Percentiles rank a stretch among this genome's conserved stretches.
These are phyloP conservation scores for Eleutherodactylus coqui DNA, from an alignment of 2,797 vertebrate genomes.

Conservation along the genomic window DNA sequence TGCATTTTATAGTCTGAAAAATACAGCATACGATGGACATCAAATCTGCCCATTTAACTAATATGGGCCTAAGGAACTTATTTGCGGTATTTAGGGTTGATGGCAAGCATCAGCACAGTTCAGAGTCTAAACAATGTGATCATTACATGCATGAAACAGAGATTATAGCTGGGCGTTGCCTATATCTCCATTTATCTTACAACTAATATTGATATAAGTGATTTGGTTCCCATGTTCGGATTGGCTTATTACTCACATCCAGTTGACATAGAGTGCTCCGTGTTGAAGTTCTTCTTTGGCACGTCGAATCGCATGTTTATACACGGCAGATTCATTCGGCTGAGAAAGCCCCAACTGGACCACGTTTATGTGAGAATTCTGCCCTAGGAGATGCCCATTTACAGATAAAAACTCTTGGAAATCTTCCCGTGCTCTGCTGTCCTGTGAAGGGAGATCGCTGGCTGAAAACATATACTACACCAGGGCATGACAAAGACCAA, in stretches of 20 bases:
- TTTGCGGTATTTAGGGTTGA: too few relatives aligned
- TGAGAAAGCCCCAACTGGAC: conserved; percentile 93
- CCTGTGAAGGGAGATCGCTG: conserved; percentile 74
- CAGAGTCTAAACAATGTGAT: too few relatives aligned
- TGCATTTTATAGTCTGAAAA: too few relatives aligned
- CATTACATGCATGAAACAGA: too few relatives aligned
- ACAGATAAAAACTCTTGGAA: conserved; percentile 97
- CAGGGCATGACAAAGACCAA: not conserved
- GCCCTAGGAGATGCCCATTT: conserved; percentile 92
- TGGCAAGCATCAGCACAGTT: too few relatives aligned
- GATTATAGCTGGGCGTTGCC: too few relatives aligned
- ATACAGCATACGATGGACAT: too few relatives aligned
- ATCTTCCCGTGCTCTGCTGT: conserved; percentile 84
- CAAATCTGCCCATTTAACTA: too few relatives aligned
- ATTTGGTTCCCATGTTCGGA: not conserved
- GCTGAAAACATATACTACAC: not conserved
- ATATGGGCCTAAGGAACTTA: too few relatives aligned
- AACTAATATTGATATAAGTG: not conserved
- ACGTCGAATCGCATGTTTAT: conserved; percentile 84
- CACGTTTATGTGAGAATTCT: conserved; percentile 89
- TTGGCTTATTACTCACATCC: conserved; percentile 81
- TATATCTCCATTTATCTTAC: too few relatives aligned
- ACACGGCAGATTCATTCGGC: conserved; percentile 86
- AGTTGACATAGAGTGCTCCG: conserved; percentile 88
- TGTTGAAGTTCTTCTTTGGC: conserved; percentile 76